These are phyloP conservation scores for Polydrusus pterygomalis DNA, from an alignment of 2,888 invertebrate species.

Conservation along the genomic window DNA sequence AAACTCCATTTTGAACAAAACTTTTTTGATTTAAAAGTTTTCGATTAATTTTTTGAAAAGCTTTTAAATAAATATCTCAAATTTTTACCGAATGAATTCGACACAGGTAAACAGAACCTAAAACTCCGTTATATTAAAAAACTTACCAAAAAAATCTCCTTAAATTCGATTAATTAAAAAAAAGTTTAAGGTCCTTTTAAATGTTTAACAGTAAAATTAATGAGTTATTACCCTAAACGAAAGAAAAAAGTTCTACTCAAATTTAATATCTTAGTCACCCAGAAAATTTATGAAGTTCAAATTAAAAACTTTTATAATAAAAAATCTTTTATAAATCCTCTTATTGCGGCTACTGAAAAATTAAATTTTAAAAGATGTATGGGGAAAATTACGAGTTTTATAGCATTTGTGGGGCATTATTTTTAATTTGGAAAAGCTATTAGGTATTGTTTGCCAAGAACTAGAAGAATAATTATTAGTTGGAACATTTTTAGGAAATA, in stretches of 20 bases:
- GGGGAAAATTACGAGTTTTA: constrained; percentile 12
- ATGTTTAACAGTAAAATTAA: constrained; percentile 46
- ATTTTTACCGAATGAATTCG: background rate
- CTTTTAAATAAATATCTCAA: too few species aligned
- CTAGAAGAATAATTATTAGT: background rate
- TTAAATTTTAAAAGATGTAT: constrained; percentile 35
- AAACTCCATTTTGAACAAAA: too few species aligned
- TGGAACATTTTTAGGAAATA: background rate
- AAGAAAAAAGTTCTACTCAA: constrained; percentile 33
- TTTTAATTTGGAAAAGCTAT: constrained; percentile 18
- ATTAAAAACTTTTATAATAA: constrained; percentile 51
- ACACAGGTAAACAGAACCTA: constrained; percentile 18
- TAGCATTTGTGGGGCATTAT: constrained; percentile 5
- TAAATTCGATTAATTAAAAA: constrained; percentile 43
- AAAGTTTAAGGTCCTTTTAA: constrained; percentile 38
- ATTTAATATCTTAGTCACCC: constrained; percentile 42
- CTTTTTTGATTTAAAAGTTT: too few species aligned
- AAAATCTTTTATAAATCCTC: constrained; percentile 39
- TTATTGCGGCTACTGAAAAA: constrained; percentile 31
- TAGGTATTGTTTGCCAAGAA: background rate
- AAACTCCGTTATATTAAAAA: constrained; percentile 13
- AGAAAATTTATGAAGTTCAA: constrained; percentile 49
- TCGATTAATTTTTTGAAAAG: too few species aligned
- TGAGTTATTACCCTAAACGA: constrained; percentile 37
- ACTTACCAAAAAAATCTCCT: constrained; percentile 11